phyloP scores from a whole-genome alignment of 2,113 vertebrate species.

The Centrocercus urophasianus region DNA sequence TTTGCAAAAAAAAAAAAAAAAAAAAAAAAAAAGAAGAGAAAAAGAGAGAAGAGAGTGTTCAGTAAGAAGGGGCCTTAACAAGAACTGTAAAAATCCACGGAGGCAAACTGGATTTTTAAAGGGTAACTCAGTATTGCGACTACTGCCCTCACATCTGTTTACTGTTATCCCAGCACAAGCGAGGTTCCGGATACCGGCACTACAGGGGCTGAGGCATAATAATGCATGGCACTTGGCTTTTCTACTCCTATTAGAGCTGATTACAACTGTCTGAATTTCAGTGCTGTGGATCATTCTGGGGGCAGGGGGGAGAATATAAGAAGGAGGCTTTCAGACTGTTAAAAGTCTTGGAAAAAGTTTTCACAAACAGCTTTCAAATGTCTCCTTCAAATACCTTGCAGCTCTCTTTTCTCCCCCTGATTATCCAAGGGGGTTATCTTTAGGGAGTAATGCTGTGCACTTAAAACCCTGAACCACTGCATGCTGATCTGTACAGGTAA shows the following conservation, averaged over 20 bases:
- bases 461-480: background rate
- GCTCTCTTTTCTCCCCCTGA: background rate
- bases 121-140: slow-evolving; percentile 43
- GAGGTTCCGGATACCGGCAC: slow-evolving; percentile 70
- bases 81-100: slow-evolving; percentile 44
- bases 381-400: background rate
- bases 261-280: slow-evolving; percentile 56
- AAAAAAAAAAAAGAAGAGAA: background rate
- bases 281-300: background rate
- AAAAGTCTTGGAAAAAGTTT: background rate
- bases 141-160: slow-evolving; percentile 68
- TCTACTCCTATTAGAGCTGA: slow-evolving; percentile 70
- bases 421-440: background rate
- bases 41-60: background rate
- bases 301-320: background rate
- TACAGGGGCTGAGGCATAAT: slow-evolving; percentile 61
- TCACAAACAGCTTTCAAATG: background rate
- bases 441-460: background rate
- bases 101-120: slow-evolving; percentile 36
- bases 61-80: background rate
- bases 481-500: background rate
- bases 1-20: background rate
- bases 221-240: slow-evolving; percentile 55
- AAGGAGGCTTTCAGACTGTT: background rate
- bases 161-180: slow-evolving; percentile 59